These are phyloP conservation scores for Thunnus maccoyii DNA, from an alignment of 2,113 vertebrate genomes.

Conservation along the genomic window DNA sequence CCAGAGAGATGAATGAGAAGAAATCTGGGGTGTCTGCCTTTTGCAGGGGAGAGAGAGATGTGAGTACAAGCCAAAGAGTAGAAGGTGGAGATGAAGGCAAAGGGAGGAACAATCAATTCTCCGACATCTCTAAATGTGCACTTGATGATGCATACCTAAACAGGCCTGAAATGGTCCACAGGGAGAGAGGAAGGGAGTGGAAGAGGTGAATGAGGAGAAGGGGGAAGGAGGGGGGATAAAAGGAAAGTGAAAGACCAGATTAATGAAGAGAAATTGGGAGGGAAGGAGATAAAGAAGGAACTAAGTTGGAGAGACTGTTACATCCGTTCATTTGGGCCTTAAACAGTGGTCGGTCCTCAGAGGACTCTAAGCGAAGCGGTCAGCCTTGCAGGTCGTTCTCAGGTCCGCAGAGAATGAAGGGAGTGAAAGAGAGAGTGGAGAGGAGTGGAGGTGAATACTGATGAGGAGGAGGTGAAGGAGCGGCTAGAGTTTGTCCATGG, in stretches of 20 bases:
- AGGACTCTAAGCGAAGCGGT: conserved; percentile 57
- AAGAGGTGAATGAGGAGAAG: conserved; percentile 40
- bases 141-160: conserved; percentile 83
- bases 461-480: conserved; percentile 63
- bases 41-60: conserved; percentile 26
- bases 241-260: conserved; percentile 41
- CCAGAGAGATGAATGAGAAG: conserved; percentile 36
- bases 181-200: conserved; percentile 45
- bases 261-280: conserved; percentile 67
- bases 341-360: conserved; percentile 55
- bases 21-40: conserved; percentile 14
- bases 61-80: conserved; percentile 52
- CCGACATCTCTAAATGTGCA: conserved; percentile 78
- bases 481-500: conserved; percentile 45
- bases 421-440: conserved; percentile 36
- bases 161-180: conserved; percentile 63
- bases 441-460: conserved; percentile 60
- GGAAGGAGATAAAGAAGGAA: conserved; percentile 52
- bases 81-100: conserved; percentile 71
- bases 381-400: conserved; percentile 58
- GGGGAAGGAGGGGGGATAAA: background rate
- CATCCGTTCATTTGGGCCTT: conserved; percentile 47
- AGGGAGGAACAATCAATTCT: conserved; percentile 76
- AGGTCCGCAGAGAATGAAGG: conserved; percentile 51
- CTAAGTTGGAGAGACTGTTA: conserved; percentile 53